Evolutionary conservation across 2,797 vertebrate genomes (phyloP), one percentile per base, ranked within the genome.

Genomic region (Lepilemur septentrionalis): DNA sequence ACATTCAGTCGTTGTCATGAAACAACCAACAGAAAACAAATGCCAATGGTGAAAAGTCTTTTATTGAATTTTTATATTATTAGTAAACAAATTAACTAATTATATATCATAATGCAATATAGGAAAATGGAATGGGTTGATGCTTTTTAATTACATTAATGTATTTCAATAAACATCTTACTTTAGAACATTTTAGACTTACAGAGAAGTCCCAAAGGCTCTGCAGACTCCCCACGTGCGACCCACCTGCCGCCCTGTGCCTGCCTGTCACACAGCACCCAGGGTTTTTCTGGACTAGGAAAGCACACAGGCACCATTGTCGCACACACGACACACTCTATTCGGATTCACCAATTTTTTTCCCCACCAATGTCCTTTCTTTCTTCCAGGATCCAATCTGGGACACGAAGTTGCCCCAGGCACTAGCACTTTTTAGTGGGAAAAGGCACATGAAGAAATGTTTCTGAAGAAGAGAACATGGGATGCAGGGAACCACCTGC

Each of bases 351-450:
- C 14, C 52, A 35, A 1, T 11, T 2, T 59, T 23, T 25, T 72
- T 30, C 41, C 10, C 15, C 8, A 2, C 11, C 1, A 8, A 22
- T 1, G 20, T 59, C 59, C 80, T 72, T 52, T 48, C 41, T 10
- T 11, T 23, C 28, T n/a, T 25, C 30, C 5, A 6, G 17, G 70
- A 35, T 15, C 61, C 32, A 15, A 28, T 15, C 38, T 32, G 2
- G 25, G 48, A 32, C 23, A 4, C 23, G 48, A 18, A 0, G 0
- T 2, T 2, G 55, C 13, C 1, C 17, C 12, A 0, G 11, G 4
- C 30, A 41, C 10, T 6, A 0, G 48, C 23, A 6, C 20, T 35
- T n/a, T 83, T 52, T 72, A 18, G 38, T 32, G 70, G 90, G 28
- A 18, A 52, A 52, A 52, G 25, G 23, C 15, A 1, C 32, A 2